These are phyloP conservation scores for Erebia epiphron DNA, from an alignment of 2,888 invertebrate genomes.

Conservation along the genomic window DNA sequence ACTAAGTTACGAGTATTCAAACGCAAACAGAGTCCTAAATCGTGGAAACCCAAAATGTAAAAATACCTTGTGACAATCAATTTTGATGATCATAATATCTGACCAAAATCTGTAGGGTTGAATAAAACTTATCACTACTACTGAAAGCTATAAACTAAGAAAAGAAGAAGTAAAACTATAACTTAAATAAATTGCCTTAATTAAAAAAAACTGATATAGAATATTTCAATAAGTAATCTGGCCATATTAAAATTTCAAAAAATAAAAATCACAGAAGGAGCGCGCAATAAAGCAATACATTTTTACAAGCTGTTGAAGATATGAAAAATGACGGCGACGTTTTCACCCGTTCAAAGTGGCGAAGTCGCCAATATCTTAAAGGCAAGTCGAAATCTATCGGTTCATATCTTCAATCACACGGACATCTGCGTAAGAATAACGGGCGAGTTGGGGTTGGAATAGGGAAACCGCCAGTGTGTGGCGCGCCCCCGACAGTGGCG, in stretches of 20 bases:
- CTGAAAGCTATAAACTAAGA: too few species aligned
- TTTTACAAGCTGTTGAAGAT: conserved; percentile 35
- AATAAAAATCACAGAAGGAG: conserved; percentile 4
- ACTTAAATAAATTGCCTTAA: too few species aligned
- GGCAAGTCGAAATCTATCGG: conserved; percentile 36
- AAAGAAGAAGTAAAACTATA: too few species aligned
- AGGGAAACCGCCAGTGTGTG: conserved; percentile 77
- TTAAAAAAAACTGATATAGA: background rate
- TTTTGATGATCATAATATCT: too few species aligned
- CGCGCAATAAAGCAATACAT: conserved; percentile 30
- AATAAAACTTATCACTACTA: too few species aligned
- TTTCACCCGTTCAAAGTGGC: conserved; percentile 34
- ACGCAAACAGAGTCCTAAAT: too few species aligned
- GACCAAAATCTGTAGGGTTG: too few species aligned
- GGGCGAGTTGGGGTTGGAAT: conserved; percentile 69
- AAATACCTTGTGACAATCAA: too few species aligned
- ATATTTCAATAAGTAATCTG: background rate
- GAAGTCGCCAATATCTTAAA: conserved; percentile 37
- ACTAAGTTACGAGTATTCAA: too few species aligned
- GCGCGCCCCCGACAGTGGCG: conserved; percentile 60
- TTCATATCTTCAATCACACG: conserved; percentile 40
- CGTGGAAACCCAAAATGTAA: too few species aligned
- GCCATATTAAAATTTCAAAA: conserved; percentile 20
- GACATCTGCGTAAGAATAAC: conserved; percentile 80
- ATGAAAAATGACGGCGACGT: conserved; percentile 36